phyloP scores from a whole-genome alignment of 2,888 invertebrate genomes.

The Sesia bembeciformis region DNA sequence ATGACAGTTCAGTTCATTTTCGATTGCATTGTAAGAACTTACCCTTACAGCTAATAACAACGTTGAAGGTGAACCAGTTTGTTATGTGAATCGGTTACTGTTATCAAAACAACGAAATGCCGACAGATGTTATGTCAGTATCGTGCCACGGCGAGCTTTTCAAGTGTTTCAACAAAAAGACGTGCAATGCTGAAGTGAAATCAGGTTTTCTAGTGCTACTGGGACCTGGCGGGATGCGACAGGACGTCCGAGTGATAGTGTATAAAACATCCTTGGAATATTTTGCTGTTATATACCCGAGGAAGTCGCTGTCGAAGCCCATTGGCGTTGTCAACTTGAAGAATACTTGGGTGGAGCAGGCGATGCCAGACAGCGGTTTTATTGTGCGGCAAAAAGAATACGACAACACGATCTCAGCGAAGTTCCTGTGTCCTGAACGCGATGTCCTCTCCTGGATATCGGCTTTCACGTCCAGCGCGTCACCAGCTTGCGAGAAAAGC shows the following conservation, averaged over 20 bases:
- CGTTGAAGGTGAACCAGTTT: conserved; percentile 13
- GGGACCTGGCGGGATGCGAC: conserved; percentile 73
- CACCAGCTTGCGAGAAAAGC: conserved; percentile 64
- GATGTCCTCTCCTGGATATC: conserved; percentile 76
- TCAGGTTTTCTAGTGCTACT: conserved; percentile 76
- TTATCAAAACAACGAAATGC: conserved; percentile 45
- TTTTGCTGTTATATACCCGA: conserved; percentile 78
- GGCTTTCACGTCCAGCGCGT: conserved; percentile 68
- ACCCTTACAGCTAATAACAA: not conserved
- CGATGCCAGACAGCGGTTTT: conserved; percentile 65
- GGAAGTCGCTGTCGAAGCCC: conserved; percentile 76
- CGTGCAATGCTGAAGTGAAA: conserved; percentile 73
- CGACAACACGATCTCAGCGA: conserved; percentile 75
- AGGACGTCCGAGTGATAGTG: conserved; percentile 77
- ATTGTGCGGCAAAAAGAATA: conserved; percentile 76
- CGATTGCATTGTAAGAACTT: conserved; percentile 17
- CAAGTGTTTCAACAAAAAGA: conserved; percentile 39
- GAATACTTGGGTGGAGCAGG: conserved; percentile 73
- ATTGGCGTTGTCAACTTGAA: conserved; percentile 76
- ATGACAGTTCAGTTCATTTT: conserved; percentile 36
- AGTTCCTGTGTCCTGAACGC: conserved; percentile 73
- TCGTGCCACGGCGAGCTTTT: conserved; percentile 44
- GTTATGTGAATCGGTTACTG: conserved; percentile 26
- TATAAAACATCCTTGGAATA: conserved; percentile 78
- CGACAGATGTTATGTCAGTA: conserved; percentile 47